These are phyloP conservation scores for Himalopsyche tibetana DNA, from an alignment of 2,888 invertebrate genomes.

Conservation along the genomic window DNA sequence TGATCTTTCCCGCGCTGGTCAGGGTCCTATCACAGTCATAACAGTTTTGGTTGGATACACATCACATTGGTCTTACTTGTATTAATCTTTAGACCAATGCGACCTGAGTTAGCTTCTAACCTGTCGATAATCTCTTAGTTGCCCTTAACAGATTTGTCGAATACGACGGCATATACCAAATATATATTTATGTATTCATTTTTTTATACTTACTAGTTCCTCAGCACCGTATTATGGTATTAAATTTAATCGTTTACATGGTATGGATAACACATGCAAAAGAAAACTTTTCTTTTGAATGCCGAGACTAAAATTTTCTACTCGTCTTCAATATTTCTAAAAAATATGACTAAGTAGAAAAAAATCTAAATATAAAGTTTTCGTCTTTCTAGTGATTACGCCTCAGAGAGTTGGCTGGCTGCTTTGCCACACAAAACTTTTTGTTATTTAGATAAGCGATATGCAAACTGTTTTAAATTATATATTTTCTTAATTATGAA, in stretches of 20 bases:
- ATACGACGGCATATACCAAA: too few species aligned
- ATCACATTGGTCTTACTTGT: too few species aligned
- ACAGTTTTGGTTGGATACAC: too few species aligned
- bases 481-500: too few species aligned
- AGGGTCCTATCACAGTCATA: too few species aligned
- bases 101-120: too few species aligned
- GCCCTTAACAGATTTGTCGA: too few species aligned
- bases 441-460: not conserved
- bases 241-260: not conserved
- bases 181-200: not conserved
- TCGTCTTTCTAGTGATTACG: slow-evolving; percentile 10
- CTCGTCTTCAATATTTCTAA: not conserved
- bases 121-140: too few species aligned
- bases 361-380: not conserved
- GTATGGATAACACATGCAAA: not conserved
- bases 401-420: not conserved
- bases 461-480: slow-evolving; percentile 11
- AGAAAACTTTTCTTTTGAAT: slow-evolving; percentile 2
- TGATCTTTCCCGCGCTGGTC: too few species aligned
- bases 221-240: not conserved
- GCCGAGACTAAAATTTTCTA: not conserved
- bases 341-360: not conserved
- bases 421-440: slow-evolving; percentile 14
- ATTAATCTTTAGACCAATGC: too few species aligned
- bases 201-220: not conserved